Evolutionary conservation across 2,797 vertebrate species (phyloP).

Genomic region (Chromis chromis): DNA sequence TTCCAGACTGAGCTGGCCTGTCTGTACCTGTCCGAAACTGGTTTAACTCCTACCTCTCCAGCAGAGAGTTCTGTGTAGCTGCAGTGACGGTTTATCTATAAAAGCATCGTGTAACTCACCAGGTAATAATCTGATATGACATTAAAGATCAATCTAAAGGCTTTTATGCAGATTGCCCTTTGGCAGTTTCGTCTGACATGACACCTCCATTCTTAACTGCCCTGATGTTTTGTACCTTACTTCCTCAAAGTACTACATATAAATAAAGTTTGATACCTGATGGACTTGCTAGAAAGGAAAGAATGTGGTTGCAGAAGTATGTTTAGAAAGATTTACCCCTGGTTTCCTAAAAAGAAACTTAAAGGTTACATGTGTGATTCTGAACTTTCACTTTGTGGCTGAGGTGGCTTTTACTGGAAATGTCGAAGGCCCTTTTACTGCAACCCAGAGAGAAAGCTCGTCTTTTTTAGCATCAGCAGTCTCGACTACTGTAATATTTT

Average conservation of each 20-base stretch:
- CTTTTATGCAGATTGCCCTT: background rate
- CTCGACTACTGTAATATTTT: background rate
- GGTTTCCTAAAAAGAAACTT: background rate
- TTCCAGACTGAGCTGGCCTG: conserved; percentile 51
- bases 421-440: conserved; percentile 20
- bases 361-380: conserved; percentile 17
- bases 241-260: no score
- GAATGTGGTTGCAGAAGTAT: no score
- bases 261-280: no score
- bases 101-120: conserved; percentile 1
- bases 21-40: conserved; percentile 64
- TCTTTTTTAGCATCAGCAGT: conserved; percentile 28
- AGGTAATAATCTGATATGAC: background rate
- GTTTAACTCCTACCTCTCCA: conserved; percentile 60
- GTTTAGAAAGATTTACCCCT: no score
- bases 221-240: background rate
- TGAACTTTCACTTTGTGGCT: conserved; percentile 9
- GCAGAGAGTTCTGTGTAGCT: conserved; percentile 4
- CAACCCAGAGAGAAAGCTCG: background rate
- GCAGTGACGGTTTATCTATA: conserved; percentile 21
- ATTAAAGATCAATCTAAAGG: background rate
- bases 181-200: background rate
- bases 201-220: background rate
- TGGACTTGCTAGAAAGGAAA: background rate
- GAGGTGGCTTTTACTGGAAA: conserved; percentile 28